Conservation (phyloP, 2,797 vertebrate species). For the Phoebastria nigripes region DNA sequence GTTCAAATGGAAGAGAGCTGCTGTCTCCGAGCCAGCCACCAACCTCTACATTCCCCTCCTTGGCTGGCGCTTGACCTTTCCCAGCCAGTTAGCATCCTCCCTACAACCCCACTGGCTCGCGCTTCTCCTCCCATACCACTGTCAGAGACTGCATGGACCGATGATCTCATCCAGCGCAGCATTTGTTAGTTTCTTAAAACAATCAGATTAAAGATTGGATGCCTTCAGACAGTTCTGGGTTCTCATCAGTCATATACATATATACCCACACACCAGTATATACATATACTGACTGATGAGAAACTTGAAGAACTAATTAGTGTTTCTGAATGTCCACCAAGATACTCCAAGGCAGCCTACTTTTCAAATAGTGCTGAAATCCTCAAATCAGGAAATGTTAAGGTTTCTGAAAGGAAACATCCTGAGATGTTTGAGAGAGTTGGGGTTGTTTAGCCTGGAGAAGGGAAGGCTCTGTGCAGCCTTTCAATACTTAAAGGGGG, state of each 20-base stretch:
- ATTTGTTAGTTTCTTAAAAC: neutral
- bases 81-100: neutral
- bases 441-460: neutral
- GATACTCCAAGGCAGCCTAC: neutral
- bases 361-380: neutral
- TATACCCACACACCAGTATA: neutral
- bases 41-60: neutral
- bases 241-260: neutral
- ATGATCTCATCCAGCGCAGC: neutral
- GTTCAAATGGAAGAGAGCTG: neutral
- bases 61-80: neutral
- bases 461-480: neutral
- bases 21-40: neutral
- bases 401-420: neutral
- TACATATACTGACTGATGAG: neutral
- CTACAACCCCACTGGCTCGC: accelerated
- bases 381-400: neutral
- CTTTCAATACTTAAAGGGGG: neutral
- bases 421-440: neutral
- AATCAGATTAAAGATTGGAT: neutral
- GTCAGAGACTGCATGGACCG: neutral
- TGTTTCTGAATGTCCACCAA: neutral
- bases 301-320: neutral
- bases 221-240: neutral
- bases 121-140: neutral